phyloP scores from a whole-genome alignment of 1,140 invertebrate genomes.

The Catajapyx aquilonaris region DNA sequence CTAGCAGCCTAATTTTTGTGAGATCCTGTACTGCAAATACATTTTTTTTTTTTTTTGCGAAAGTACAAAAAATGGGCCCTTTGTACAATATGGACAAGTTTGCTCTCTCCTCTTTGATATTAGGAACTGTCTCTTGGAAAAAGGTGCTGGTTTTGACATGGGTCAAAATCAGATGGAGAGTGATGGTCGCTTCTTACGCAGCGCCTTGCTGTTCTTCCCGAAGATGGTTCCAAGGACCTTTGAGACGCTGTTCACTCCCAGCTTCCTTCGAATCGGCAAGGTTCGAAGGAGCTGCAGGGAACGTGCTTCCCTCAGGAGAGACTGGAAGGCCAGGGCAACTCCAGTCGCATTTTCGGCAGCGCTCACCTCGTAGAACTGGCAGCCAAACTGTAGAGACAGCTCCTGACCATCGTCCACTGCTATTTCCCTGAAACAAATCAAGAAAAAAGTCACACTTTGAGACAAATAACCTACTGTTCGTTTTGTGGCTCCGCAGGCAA shows the following conservation, averaged over 20 bases:
- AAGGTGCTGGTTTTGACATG: too few relatives aligned
- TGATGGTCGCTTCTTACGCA: slow-evolving; percentile 46
- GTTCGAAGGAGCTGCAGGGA: slow-evolving; percentile 46
- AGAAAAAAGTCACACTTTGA: too few relatives aligned
- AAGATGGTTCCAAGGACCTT: slow-evolving; percentile 56
- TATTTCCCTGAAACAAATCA: slow-evolving; percentile 36
- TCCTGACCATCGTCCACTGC: slow-evolving; percentile 61
- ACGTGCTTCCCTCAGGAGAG: slow-evolving; percentile 45
- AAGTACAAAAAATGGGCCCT: too few relatives aligned
- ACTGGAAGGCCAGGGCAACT: slow-evolving; percentile 56
- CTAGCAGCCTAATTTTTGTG: too few relatives aligned
- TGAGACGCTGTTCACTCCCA: slow-evolving; percentile 55
- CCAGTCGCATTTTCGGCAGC: slow-evolving; percentile 58
- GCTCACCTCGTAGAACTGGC: slow-evolving; percentile 68
- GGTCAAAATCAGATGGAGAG: slow-evolving; percentile 46
- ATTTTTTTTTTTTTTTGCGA: too few relatives aligned
- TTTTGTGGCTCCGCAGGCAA: too few relatives aligned
- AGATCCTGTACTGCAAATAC: too few relatives aligned
- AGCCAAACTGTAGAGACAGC: slow-evolving; percentile 48
- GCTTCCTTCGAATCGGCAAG: slow-evolving; percentile 41
- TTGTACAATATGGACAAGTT: too few relatives aligned
- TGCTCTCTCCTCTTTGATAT: too few relatives aligned
- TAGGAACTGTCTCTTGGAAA: too few relatives aligned
- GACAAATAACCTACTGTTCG: too few relatives aligned
- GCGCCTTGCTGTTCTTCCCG: slow-evolving; percentile 40